Conservation (phyloP, 37 sponge, comb jelly and placozoan species). For the Agelas oroides region DNA sequence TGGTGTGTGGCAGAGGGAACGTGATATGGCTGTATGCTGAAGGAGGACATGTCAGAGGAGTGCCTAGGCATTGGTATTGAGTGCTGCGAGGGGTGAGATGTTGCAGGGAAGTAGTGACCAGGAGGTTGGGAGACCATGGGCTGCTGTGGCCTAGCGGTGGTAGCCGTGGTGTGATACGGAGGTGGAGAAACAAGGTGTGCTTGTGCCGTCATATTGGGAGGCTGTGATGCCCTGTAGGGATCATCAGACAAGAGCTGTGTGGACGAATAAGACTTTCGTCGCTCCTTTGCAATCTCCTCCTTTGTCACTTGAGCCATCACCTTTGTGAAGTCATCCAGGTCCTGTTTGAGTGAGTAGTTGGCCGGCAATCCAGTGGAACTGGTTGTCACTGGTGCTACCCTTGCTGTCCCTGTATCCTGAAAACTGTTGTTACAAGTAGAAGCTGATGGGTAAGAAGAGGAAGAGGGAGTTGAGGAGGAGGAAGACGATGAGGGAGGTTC, state of each 20-base stretch:
- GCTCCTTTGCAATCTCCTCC: constrained; percentile 50
- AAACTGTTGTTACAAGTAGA: neutral
- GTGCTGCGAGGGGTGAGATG: neutral
- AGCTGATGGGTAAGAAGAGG: neutral
- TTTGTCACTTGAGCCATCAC: constrained; percentile 49
- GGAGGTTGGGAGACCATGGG: neutral
- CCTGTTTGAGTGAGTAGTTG: constrained; percentile 24
- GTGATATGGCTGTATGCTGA: neutral
- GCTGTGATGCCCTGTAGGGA: neutral
- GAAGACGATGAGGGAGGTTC: neutral
- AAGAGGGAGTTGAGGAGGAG: neutral
- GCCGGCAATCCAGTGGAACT: neutral
- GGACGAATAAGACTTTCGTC: neutral
- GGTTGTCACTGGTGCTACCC: neutral
- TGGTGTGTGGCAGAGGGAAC: neutral
- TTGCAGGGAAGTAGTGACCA: neutral
- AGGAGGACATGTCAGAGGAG: neutral
- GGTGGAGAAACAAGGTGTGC: constrained; percentile 1
- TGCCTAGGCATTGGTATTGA: neutral
- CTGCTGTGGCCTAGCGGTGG: neutral
- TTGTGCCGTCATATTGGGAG: neutral
- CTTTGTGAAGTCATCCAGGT: constrained; percentile 63
- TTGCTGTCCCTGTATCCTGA: neutral
- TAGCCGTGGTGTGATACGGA: neutral
- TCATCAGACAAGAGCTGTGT: neutral